Base-by-base conservation (phyloP, 2,888 invertebrate genomes). In the Chrysolina oricalcia region DNA sequence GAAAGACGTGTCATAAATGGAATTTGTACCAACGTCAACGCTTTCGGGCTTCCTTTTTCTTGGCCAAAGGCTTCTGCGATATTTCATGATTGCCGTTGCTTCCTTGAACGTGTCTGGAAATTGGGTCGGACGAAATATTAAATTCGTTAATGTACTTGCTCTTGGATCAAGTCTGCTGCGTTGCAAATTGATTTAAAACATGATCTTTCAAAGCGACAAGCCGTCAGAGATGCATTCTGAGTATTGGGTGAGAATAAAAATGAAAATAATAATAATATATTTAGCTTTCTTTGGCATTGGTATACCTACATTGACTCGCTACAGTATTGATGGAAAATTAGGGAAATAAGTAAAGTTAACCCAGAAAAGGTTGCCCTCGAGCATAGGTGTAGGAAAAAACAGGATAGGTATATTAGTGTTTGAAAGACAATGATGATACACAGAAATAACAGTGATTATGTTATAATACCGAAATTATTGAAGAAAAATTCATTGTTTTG, bases 1-100 rank as follows among this genome's bases (percentile, higher is more conserved):
- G 59, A 59, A 59, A 35, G n/a, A 59, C 59, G 59, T 59, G 59
- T 59, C 59, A 59, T 59, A 59, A 59, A 35, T n/a, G 59, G 59
- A 35, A 59, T 59, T 59, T 59, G 59, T 59, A n/a, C 59, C 59
- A 17, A 59, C 27, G 27, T 59, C 59, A 35, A 23, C 59, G 59
- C 59, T 59, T 35, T n/a, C 10, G 59, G 27, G 15, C 10, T 59
- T 59, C 10, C 59, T 35, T 59, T 59, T 59, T 35, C 59, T 59
- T 59, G 23, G 59, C 59, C 27, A n/a, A 35, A 27, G 27, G 59
- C 23, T 35, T n/a, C 35, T 59, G 35, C 35, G 15, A 59, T 59
- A 35, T 59, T n/a, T 59, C 59, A 11, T 35, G 27, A 59, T 59
- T 59, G 59, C 59, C 59, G 35, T 59, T 59, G 53, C 21, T 53